These are phyloP conservation scores for Hoplodrina ambigua DNA, from an alignment of 2,888 invertebrate species.

Conservation along the genomic window DNA sequence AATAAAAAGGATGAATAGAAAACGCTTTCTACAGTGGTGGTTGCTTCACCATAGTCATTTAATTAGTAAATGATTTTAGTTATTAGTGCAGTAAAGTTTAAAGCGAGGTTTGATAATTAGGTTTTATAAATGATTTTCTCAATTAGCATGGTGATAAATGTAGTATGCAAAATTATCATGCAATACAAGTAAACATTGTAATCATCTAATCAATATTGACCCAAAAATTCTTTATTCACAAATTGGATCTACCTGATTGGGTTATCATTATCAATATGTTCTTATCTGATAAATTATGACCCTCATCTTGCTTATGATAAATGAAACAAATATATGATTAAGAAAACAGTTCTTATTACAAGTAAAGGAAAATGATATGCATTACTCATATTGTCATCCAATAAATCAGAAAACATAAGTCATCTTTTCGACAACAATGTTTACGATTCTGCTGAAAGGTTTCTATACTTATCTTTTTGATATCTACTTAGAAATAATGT, in stretches of 20 bases:
- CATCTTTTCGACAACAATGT: slow-evolving; percentile 17
- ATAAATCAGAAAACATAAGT: slow-evolving; percentile 20
- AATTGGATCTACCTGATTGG: slow-evolving; percentile 35
- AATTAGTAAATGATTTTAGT: no score
- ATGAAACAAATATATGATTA: slow-evolving; percentile 34
- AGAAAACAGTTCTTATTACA: slow-evolving; percentile 15
- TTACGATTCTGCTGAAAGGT: neutral
- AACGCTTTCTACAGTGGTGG: no score
- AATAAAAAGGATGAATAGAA: no score
- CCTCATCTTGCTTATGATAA: slow-evolving; percentile 54
- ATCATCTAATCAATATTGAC: slow-evolving; percentile 39
- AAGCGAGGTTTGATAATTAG: neutral
- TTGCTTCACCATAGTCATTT: no score
- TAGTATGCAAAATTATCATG: slow-evolving; percentile 9
- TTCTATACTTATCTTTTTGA: slow-evolving; percentile 15
- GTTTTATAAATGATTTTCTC: slow-evolving; percentile 1
- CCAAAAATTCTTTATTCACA: slow-evolving; percentile 39
- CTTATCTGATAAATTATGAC: slow-evolving; percentile 52
- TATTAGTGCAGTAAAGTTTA: no score
- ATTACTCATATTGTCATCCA: slow-evolving; percentile 11
- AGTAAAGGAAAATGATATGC: slow-evolving; percentile 18
- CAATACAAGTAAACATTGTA: slow-evolving; percentile 25
- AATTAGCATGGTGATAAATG: slow-evolving; percentile 18
- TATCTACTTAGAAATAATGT: slow-evolving; percentile 1
- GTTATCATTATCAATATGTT: slow-evolving; percentile 40